These are phyloP conservation scores for Oreocharis arfaki DNA, from an alignment of 2,113 vertebrate species.

Conservation along the genomic window DNA sequence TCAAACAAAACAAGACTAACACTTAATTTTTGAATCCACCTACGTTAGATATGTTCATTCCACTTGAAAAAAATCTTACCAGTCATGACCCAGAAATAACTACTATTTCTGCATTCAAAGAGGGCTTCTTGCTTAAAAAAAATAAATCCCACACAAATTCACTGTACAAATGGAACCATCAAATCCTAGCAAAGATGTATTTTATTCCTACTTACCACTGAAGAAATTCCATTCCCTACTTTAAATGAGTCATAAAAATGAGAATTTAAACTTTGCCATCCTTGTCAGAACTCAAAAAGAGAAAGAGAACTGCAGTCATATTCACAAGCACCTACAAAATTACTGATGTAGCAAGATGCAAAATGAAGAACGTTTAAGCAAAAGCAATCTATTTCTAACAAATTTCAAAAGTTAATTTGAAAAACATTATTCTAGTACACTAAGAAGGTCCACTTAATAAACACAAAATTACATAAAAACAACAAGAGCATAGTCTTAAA, in stretches of 20 bases:
- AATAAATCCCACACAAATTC: background rate
- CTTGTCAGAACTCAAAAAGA: background rate
- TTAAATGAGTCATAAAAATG: background rate
- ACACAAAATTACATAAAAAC: background rate
- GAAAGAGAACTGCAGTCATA: background rate
- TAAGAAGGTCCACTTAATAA: background rate
- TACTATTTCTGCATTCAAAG: background rate
- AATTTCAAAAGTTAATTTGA: background rate
- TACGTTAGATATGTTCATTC: background rate
- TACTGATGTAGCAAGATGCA: background rate
- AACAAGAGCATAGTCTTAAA: background rate
- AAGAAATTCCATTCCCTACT: background rate
- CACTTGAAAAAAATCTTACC: background rate
- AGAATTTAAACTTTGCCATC: background rate
- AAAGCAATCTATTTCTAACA: background rate
- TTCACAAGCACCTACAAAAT: background rate
- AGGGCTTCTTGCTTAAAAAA: background rate
- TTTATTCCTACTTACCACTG: background rate
- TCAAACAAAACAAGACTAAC: background rate
- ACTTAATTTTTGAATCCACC: background rate
- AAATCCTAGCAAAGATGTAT: background rate
- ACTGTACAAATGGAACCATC: background rate
- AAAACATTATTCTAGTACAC: background rate
- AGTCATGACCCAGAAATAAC: background rate
- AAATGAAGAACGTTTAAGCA: background rate